phyloP scores from a whole-genome alignment of 2,888 invertebrate species.

The Molorchus minor region DNA sequence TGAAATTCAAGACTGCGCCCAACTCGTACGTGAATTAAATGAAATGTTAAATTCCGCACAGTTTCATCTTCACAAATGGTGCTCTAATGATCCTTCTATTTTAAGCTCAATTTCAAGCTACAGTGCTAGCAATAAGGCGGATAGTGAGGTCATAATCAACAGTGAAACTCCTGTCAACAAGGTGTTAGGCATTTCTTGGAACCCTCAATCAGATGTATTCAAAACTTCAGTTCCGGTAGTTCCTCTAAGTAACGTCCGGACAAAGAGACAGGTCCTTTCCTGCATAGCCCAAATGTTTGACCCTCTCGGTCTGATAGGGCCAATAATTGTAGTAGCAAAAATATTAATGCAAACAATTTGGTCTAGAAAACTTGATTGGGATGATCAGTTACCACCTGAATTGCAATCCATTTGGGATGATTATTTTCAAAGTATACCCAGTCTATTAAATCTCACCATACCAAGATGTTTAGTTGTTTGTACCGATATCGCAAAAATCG shows the following conservation, averaged over 20 bases:
- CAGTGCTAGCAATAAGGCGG: too few relatives aligned
- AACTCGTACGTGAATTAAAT: neutral
- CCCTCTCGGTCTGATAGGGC: conserved; percentile 8
- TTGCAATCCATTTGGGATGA: neutral
- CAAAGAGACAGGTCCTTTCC: conserved; percentile 7
- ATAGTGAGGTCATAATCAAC: neutral
- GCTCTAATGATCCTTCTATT: neutral
- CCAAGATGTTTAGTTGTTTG: neutral
- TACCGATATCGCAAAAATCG: neutral
- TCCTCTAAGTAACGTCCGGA: neutral
- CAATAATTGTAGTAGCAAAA: neutral
- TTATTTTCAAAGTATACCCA: neutral
- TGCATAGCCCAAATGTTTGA: conserved; percentile 12
- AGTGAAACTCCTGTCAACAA: neutral
- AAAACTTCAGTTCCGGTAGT: neutral
- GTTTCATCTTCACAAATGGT: conserved; percentile 4
- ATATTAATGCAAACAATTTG: conserved; percentile 6
- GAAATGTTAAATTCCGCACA: neutral
- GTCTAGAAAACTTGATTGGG: neutral
- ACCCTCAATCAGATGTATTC: neutral
- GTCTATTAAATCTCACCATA: neutral
- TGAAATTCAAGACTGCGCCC: neutral
- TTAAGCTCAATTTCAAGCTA: neutral
- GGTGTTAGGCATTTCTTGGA: neutral
- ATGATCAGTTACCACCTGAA: neutral